phyloP scores from a whole-genome alignment of 2,888 invertebrate genomes.

The Pachydiplax longipennis region DNA sequence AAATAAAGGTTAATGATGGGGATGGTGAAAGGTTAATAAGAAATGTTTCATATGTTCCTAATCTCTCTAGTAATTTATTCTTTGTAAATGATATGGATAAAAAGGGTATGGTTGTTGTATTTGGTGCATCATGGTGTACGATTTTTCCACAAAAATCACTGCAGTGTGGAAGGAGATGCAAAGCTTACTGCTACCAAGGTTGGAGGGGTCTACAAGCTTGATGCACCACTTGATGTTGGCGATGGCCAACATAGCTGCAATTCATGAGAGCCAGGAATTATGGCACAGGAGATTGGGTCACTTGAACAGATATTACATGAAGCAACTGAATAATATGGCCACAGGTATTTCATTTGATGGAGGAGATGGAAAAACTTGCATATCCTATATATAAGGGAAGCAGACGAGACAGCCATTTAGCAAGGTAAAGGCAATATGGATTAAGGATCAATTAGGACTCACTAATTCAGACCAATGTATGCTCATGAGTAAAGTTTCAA shows the following conservation, averaged over 20 bases:
- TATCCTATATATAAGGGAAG: background rate
- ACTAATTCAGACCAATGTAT: no score
- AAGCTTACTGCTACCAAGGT: slow-evolving; percentile 34
- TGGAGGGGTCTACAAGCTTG: slow-evolving; percentile 47
- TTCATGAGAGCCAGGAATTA: no score
- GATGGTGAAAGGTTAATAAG: no score
- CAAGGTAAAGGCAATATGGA: background rate
- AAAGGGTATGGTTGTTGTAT: slow-evolving; percentile 51
- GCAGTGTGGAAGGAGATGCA: slow-evolving; percentile 45
- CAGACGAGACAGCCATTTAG: background rate
- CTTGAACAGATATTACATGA: no score
- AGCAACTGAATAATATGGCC: no score
- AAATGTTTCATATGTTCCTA: no score
- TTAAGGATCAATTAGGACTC: background rate
- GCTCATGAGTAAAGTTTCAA: no score
- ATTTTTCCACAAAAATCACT: slow-evolving; percentile 39
- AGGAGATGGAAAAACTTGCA: background rate
- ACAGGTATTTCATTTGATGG: background rate
- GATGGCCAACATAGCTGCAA: slow-evolving; percentile 46
- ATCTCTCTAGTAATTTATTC: slow-evolving; percentile 51
- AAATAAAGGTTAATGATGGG: no score
- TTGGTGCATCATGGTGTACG: slow-evolving; percentile 48
- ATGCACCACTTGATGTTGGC: slow-evolving; percentile 16
- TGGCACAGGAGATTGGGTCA: no score
- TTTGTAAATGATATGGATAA: slow-evolving; percentile 47